Conservation (phyloP, 2,113 vertebrate genomes). For the Pedionomus torquatus region DNA sequence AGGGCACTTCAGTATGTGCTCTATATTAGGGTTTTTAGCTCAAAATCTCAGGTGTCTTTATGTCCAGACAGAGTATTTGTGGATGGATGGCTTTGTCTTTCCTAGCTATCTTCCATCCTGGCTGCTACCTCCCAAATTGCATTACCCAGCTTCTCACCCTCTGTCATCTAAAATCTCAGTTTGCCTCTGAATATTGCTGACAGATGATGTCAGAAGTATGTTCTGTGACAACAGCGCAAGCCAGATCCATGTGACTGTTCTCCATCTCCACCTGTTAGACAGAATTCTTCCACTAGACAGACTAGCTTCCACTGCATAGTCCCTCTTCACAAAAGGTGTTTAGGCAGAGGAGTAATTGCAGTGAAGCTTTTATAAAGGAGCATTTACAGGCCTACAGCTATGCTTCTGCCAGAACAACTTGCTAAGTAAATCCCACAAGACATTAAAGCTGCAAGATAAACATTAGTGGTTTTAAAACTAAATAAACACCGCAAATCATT, state of each 20-base stretch:
- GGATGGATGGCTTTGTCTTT: not conserved
- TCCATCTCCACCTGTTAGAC: not conserved
- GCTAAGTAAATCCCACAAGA: slow-evolving; percentile 9
- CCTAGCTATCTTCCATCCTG: not conserved
- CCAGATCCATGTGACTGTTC: not conserved
- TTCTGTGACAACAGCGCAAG: not conserved
- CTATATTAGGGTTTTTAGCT: not conserved
- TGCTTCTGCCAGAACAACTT: not conserved
- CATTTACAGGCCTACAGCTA: slow-evolving; percentile 15
- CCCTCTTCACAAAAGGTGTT: not conserved
- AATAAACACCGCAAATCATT: slow-evolving; percentile 32
- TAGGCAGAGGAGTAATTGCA: not conserved
- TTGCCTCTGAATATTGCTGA: not conserved
- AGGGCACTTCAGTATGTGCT: not conserved
- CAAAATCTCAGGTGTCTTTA: not conserved
- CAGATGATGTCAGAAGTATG: not conserved
- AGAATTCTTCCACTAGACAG: no score
- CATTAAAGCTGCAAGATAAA: not conserved
- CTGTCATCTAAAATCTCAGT: not conserved
- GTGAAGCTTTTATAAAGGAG: not conserved
- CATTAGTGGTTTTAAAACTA: slow-evolving; percentile 18
- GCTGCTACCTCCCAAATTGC: not conserved
- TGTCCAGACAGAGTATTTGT: not conserved
- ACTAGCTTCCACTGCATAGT: not conserved
- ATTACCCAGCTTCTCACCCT: not conserved